phyloP scores from a whole-genome alignment of 2,888 invertebrate species.

The Linnaemya vulpina region DNA sequence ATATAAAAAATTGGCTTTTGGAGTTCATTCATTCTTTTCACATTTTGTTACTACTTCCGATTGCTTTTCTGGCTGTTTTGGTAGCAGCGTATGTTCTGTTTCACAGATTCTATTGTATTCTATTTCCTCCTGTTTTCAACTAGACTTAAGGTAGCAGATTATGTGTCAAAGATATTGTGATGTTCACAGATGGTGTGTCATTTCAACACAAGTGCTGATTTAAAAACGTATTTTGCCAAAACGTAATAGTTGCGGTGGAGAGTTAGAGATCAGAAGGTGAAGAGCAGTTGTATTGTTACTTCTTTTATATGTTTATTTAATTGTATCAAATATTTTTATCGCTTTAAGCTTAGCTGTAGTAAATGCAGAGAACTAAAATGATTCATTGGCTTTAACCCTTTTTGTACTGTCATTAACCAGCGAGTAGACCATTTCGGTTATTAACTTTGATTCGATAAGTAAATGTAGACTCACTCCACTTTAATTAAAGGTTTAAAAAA shows the following conservation, averaged over 20 bases:
- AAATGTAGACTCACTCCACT: too few relatives aligned
- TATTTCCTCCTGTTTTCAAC: not conserved
- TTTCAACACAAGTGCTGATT: constrained; percentile 57
- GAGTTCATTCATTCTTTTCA: constrained; percentile 23
- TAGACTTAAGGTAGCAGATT: constrained; percentile 31
- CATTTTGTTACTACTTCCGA: constrained; percentile 38
- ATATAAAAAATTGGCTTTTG: not conserved
- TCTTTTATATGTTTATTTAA: not conserved
- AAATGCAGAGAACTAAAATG: too few relatives aligned
- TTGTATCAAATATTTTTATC: too few relatives aligned
- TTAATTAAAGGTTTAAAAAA: too few relatives aligned
- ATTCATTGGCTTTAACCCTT: too few relatives aligned
- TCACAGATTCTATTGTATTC: not conserved
- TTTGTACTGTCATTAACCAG: too few relatives aligned
- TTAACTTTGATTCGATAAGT: too few relatives aligned
- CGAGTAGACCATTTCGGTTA: too few relatives aligned
- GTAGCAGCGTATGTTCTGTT: constrained; percentile 29
- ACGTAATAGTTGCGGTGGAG: not conserved
- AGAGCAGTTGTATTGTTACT: not conserved
- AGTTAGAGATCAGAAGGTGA: not conserved
- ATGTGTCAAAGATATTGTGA: constrained; percentile 51
- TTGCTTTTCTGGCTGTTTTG: constrained; percentile 16
- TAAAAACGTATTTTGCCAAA: constrained; percentile 30
- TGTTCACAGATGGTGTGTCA: constrained; percentile 37
- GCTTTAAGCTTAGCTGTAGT: too few relatives aligned